These are phyloP conservation scores for Sebastes itinus DNA, from an alignment of 2,797 vertebrate species.

Conservation along the genomic window DNA sequence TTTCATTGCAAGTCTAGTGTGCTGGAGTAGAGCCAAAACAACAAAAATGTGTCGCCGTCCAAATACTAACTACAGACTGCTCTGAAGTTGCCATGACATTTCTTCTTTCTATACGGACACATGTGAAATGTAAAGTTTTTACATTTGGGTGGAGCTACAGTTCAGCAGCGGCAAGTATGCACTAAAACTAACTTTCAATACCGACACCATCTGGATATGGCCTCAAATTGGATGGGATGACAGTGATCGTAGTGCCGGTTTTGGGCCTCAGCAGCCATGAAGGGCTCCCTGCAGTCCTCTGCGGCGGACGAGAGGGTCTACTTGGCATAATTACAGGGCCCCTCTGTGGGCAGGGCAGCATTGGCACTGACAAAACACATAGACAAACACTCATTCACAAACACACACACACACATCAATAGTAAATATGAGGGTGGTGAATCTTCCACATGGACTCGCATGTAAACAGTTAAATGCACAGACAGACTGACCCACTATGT, in stretches of 20 bases:
- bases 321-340: constrained; percentile 65
- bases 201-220: constrained; percentile 40
- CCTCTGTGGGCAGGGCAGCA: constrained; percentile 38
- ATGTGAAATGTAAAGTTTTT: constrained; percentile 4
- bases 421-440: constrained; percentile 38
- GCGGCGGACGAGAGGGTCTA: constrained; percentile 37
- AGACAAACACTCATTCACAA: constrained; percentile 24
- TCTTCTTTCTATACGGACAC: constrained; percentile 19
- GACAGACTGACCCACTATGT: neutral
- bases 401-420: constrained; percentile 41
- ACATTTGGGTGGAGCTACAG: constrained; percentile 29
- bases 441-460: constrained; percentile 4
- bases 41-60: constrained; percentile 16
- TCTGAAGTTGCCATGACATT: constrained; percentile 29
- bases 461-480: constrained; percentile 38
- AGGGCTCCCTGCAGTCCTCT: constrained; percentile 28
- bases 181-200: constrained; percentile 35
- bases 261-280: constrained; percentile 8
- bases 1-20: neutral
- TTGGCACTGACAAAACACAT: constrained; percentile 36
- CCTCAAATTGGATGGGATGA: constrained; percentile 22
- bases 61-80: constrained; percentile 45
- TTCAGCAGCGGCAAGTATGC: neutral
- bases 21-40: constrained; percentile 17
- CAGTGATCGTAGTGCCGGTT: constrained; percentile 13